These are phyloP conservation scores for Sinopyrophorus schimmeli DNA, from an alignment of 2,888 invertebrate genomes.

Conservation along the genomic window DNA sequence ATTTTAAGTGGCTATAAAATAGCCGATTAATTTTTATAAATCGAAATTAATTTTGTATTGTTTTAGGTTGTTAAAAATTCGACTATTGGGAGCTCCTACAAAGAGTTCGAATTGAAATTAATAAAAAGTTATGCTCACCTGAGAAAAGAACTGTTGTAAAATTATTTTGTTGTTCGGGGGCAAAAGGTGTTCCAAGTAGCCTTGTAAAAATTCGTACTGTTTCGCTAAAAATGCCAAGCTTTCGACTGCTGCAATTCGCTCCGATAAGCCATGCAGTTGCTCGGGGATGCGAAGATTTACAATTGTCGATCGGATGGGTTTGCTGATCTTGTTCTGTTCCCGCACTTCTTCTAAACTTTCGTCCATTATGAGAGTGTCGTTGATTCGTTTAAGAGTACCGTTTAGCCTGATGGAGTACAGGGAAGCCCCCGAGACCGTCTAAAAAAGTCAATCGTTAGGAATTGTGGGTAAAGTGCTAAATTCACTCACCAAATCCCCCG, in stretches of 20 bases:
- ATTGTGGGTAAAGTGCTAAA: conserved; percentile 14
- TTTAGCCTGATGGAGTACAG: conserved; percentile 72
- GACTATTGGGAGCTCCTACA: too few relatives aligned
- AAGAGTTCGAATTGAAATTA: too few relatives aligned
- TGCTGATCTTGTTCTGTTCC: conserved; percentile 55
- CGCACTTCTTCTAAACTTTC: conserved; percentile 38
- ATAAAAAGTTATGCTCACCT: conserved; percentile 51
- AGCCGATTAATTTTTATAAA: conserved; percentile 29
- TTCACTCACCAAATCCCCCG: conserved; percentile 68
- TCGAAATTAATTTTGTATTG: too few relatives aligned
- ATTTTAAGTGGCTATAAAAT: conserved; percentile 71
- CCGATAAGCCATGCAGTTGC: conserved; percentile 78
- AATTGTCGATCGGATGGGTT: conserved; percentile 64
- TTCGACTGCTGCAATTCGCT: conserved; percentile 90
- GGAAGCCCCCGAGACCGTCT: conserved; percentile 58
- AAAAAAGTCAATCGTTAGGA: conserved; percentile 31
- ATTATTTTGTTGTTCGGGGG: conserved; percentile 70
- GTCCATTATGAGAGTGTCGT: conserved; percentile 68
- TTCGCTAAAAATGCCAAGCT: conserved; percentile 87
- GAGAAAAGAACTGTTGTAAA: conserved; percentile 71
- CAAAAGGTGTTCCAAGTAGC: conserved; percentile 83
- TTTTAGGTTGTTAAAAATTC: too few relatives aligned
- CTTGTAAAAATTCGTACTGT: conserved; percentile 82
- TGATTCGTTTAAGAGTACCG: conserved; percentile 75
- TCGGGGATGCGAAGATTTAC: conserved; percentile 71